Evolutionary conservation across 2,113 vertebrate species (phyloP), one percentile per base, ranked within the genome.

Genomic region (Pyxicephalus adspersus): DNA sequence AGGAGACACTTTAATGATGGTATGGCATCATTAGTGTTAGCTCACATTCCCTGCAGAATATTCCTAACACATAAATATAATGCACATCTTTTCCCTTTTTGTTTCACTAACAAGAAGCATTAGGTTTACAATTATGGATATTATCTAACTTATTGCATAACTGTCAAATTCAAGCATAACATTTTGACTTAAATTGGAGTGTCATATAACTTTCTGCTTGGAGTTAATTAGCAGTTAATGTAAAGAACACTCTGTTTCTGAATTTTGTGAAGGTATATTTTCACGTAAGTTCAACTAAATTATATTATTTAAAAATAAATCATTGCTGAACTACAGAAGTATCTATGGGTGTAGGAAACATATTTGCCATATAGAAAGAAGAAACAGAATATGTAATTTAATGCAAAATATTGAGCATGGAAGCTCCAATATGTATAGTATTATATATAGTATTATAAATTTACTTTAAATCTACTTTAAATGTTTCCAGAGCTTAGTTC

Each of bases 131-230:
- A 60, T 60, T 54, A 71, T 54, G 68, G 17, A 54, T 71, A 54
- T 54, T 54, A 71, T 60, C 28, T 60, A 75, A 58, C 72, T 34
- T 75, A 75, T 73, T 61, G 31, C 54, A 50, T 31, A 45, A 77
- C 26, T 11, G 26, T 45, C 74, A 54, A 77, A 31, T 64, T n/a
- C 57, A 61, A 58, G 19, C 19, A 65, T 66, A 77, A 65, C 18
- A 66, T 31, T 65, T 63, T 51, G 17, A 25, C 15, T 55, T 65
- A 26, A 77, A 66, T 65, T 55, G 52, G 28, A 65, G 23, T 65
- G 23, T 28, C 28, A 26, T 25, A 65, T 23, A 64, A 66, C 25
- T 65, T 77, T 25, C 63, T 77, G 50, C 76, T 23, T 66, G 31
- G 50, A 55, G 20, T 55, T 66, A 65, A 77, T 66, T 77, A 64